Percentiles rank a stretch among this genome's conserved stretches.
These are phyloP conservation scores for Nothobranchius kuhntae DNA, from an alignment of 2,113 vertebrate genomes.

Conservation along the genomic window DNA sequence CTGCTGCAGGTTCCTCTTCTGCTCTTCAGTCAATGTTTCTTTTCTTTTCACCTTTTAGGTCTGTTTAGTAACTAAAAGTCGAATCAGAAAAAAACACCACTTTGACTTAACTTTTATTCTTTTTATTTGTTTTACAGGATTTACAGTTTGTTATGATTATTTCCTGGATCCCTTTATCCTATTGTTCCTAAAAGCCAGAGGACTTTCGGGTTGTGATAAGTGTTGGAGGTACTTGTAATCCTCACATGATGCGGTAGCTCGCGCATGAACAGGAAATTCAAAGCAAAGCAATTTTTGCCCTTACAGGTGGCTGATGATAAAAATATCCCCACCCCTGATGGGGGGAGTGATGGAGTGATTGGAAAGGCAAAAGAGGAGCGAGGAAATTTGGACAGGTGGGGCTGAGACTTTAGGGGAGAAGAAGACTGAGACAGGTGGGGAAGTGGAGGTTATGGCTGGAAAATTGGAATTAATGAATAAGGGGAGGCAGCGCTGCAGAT, in stretches of 20 bases:
- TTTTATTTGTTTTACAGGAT: too few species aligned
- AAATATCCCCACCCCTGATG: slow-evolving; percentile 56
- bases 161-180: too few species aligned
- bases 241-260: not conserved
- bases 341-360: not conserved
- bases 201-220: too few species aligned
- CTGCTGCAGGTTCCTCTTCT: slow-evolving; percentile 4
- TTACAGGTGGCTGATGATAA: slow-evolving; percentile 69
- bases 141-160: too few species aligned
- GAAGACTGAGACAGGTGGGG: slow-evolving; percentile 45
- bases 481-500: slow-evolving; percentile 52
- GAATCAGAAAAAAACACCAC: too few species aligned
- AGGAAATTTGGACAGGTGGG: not conserved
- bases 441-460: slow-evolving; percentile 46
- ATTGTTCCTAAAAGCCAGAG: too few species aligned
- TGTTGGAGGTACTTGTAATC: not conserved
- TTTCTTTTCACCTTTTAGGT: not conserved
- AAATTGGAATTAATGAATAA: slow-evolving; percentile 65
- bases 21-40: not conserved
- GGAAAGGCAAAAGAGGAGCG: too few species aligned
- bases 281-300: slow-evolving; percentile 53
- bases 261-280: not conserved
- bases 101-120: too few species aligned
- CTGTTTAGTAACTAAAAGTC: not conserved
- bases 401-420: slow-evolving; percentile 13